These are phyloP conservation scores for Mirza zaza DNA, from an alignment of 2,113 vertebrate genomes.

Conservation along the genomic window DNA sequence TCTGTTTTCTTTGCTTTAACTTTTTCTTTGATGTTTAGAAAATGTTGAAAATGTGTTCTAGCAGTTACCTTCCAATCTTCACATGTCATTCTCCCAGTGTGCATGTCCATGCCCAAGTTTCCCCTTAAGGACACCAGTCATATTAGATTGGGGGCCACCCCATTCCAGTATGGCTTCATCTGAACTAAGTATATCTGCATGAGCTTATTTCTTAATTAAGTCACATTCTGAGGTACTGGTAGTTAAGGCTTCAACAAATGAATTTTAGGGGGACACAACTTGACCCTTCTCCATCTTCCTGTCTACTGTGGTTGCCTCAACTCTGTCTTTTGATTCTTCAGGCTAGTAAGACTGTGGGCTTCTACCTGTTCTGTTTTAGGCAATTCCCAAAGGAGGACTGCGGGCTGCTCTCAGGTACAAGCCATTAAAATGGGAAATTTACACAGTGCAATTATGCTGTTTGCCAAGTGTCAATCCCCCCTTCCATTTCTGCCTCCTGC, in stretches of 20 bases:
- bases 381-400: neutral
- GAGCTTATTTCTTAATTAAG: neutral
- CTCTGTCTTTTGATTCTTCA: neutral
- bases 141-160: neutral
- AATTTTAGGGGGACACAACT: neutral
- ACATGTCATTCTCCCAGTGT: neutral
- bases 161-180: neutral
- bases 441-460: neutral
- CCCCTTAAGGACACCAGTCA: neutral
- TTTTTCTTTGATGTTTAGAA: neutral
- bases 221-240: neutral
- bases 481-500: neutral
- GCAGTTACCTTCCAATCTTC: neutral
- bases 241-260: neutral
- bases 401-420: neutral
- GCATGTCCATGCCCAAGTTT: fast-evolving
- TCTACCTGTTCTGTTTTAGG: neutral
- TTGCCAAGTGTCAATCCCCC: neutral
- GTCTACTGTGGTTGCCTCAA: neutral
- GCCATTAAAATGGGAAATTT: neutral
- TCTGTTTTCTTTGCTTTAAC: neutral
- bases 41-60: neutral
- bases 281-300: neutral
- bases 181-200: neutral
- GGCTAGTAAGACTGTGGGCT: neutral